These are phyloP conservation scores for Homarus gammarus DNA, from an alignment of 2,888 invertebrate genomes.

Conservation along the genomic window DNA sequence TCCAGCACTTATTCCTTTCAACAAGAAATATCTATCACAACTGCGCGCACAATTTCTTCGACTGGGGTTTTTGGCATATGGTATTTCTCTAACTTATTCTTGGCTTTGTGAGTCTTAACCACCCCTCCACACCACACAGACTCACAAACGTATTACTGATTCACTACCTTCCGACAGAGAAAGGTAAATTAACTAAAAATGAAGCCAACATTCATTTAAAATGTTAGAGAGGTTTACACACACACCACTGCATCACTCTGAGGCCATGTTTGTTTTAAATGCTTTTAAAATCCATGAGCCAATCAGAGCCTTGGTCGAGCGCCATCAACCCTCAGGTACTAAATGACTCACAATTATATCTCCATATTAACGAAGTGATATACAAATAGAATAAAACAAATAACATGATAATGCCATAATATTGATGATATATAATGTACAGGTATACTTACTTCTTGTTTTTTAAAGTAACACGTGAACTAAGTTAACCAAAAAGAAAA, in stretches of 20 bases:
- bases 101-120: neutral
- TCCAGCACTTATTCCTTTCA: neutral
- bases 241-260: conserved; percentile 48
- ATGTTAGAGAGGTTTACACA: neutral
- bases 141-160: neutral
- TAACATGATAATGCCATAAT: neutral
- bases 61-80: conserved; percentile 21
- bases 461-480: no score
- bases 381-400: neutral
- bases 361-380: neutral
- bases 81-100: conserved; percentile 17
- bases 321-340: neutral
- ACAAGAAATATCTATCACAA: conserved; percentile 3
- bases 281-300: conserved; percentile 65
- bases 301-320: conserved; percentile 34
- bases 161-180: neutral
- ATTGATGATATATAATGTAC: neutral
- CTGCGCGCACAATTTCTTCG: neutral
- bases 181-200: conserved; percentile 28
- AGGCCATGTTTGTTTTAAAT: conserved; percentile 74
- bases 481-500: no score
- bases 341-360: neutral
- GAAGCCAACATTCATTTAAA: conserved; percentile 4
- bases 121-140: conserved; percentile 1
- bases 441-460: neutral